phyloP scores from a whole-genome alignment of 2,888 invertebrate genomes.

The Zeuzera pyrina region DNA sequence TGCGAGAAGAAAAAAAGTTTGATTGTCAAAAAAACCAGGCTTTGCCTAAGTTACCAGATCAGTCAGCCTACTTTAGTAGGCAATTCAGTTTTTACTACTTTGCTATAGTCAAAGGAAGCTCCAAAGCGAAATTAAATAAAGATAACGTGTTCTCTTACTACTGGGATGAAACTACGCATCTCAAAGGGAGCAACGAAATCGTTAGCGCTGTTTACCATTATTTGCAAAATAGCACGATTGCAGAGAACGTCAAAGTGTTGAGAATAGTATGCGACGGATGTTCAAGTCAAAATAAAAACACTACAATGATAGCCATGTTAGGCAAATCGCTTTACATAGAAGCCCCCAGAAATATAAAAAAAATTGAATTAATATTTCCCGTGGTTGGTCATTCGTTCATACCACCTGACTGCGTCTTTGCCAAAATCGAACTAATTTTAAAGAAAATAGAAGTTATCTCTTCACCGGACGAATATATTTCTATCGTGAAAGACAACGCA shows the following conservation, averaged over 20 bases:
- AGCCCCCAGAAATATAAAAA: neutral
- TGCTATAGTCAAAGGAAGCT: constrained; percentile 17
- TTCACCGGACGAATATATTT: constrained; percentile 1
- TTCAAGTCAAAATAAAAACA: constrained; percentile 21
- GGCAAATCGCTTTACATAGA: constrained; percentile 13
- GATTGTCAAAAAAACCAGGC: constrained; percentile 26
- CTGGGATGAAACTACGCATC: constrained; percentile 21
- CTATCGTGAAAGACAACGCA: neutral
- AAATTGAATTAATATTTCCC: constrained; percentile 1
- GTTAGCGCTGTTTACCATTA: constrained; percentile 21
- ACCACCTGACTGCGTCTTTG: constrained; percentile 15
- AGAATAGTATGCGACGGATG: constrained; percentile 8
- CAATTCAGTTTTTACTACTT: constrained; percentile 22
- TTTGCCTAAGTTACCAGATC: constrained; percentile 22
- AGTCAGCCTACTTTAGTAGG: constrained; percentile 20
- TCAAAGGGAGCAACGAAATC: constrained; percentile 25
- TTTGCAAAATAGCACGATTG: constrained; percentile 9
- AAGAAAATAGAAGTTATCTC: constrained; percentile 1
- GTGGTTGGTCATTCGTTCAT: constrained; percentile 17
- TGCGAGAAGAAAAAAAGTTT: constrained; percentile 16
- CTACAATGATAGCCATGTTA: constrained; percentile 15
- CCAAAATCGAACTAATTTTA: constrained; percentile 13
- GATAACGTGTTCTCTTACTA: constrained; percentile 18
- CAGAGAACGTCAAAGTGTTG: neutral
- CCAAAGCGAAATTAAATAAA: constrained; percentile 11